Conservation (phyloP, 2,888 invertebrate genomes). For the Noctua janthina region DNA sequence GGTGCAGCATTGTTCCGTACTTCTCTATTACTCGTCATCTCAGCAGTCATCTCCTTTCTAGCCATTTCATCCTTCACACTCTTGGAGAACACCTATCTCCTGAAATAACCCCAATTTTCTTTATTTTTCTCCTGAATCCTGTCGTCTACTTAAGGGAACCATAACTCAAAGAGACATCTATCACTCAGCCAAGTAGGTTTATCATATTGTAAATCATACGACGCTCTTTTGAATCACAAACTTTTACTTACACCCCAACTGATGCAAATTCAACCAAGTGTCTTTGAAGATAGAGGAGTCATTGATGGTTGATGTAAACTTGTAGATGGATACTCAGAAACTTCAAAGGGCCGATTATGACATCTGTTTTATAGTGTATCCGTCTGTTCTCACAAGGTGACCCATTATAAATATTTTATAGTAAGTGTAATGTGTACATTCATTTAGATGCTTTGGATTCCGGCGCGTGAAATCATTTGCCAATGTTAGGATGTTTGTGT, state of each 20-base stretch:
- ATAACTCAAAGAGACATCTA: constrained; percentile 73
- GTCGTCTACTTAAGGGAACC: constrained; percentile 36
- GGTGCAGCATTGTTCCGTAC: too few species aligned
- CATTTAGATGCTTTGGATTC: constrained; percentile 61
- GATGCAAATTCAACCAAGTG: constrained; percentile 33
- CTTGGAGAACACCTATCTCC: constrained; percentile 12
- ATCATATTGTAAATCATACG: constrained; percentile 78
- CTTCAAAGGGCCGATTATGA: constrained; percentile 76
- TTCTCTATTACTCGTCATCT: too few species aligned
- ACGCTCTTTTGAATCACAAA: constrained; percentile 60
- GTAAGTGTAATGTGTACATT: constrained; percentile 61
- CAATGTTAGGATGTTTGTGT: constrained; percentile 49
- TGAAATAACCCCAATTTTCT: constrained; percentile 23
- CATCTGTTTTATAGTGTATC: constrained; percentile 74
- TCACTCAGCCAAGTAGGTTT: constrained; percentile 80
- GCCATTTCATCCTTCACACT: too few species aligned
- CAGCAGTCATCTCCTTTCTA: too few species aligned
- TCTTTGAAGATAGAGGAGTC: constrained; percentile 10
- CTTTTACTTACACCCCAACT: not conserved
- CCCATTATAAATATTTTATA: constrained; percentile 69
- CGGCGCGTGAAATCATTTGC: constrained; percentile 30
- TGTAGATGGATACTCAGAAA: constrained; percentile 61
- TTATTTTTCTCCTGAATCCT: constrained; percentile 48
- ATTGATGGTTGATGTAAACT: constrained; percentile 14
- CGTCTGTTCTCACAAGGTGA: constrained; percentile 70